Evolutionary conservation across 2,797 vertebrate species (phyloP), one percentile per base, ranked within the genome.

Genomic region (Acanthurus leucopareius): DNA sequence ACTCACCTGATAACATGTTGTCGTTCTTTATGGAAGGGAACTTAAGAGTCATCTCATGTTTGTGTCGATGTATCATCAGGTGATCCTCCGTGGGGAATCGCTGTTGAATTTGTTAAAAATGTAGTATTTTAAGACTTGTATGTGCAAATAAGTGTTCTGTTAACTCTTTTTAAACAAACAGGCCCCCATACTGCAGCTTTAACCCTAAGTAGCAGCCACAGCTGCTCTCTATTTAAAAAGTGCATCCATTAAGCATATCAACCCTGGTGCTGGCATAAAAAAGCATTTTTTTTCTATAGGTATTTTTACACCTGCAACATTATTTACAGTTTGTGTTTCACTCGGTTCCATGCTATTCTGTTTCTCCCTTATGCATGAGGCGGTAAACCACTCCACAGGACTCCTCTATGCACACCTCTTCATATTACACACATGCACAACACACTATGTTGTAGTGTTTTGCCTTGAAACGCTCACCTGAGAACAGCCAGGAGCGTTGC

Each of bases 21-120:
- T 99, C 98, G 79, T 96, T 98, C 96, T 99, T 99, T 96, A 99
- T 98, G 91, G 97, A 97, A 85, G 98, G 96, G 92, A 99, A 99
- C 95, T 99, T 99, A 90, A 99, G 96, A 93, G 98, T 99, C 98
- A 99, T 99, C 96, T 99, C 98, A 95, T 99, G 98, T 94, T 99
- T 99, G 96, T 99, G 98, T 93, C 98, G 96, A 91, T 99, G 98
- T 94, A 99, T 99, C 98, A 99, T 99, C 93, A 99, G 95, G 93
- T 99, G 98, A 95, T 99, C 98, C 93, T 99, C 98, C 25, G 98
- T 99, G 81, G 97, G 98, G 93, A 99, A 99, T 89, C 97, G 97
- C 98, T 99, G 95, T 92, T 9, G 47, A 58, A 32, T 42, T 52
- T 60, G 35, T 25, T 32, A 68, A 67, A 67, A 71, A 14, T 28